Conservation (phyloP, 2,888 invertebrate species). For the Ischnus inquisitorius region DNA sequence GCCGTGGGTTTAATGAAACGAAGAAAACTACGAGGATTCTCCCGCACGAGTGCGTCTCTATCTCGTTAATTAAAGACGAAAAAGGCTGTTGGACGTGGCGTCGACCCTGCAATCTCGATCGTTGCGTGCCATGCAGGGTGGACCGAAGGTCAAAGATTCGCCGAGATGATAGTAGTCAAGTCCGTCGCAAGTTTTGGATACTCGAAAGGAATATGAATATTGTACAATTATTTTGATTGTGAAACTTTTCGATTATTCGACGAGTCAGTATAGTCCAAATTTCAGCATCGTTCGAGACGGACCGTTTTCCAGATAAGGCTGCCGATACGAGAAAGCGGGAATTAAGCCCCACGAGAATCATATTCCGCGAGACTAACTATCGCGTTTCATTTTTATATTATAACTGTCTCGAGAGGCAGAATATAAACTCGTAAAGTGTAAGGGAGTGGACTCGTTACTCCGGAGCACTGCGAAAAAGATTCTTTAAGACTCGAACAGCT, state of each 20-base stretch:
- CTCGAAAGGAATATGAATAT: background rate
- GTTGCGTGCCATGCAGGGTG: conserved; percentile 28
- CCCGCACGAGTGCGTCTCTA: background rate
- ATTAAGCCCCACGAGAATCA: conserved; percentile 52
- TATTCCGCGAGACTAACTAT: conserved; percentile 39
- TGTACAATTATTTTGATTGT: conserved; percentile 5
- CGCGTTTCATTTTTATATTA: conserved; percentile 62
- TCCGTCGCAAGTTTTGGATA: background rate
- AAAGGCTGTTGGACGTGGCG: background rate
- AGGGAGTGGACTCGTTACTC: conserved; percentile 25
- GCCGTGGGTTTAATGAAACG: background rate
- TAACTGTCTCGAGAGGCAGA: conserved; percentile 43
- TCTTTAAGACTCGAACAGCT: background rate
- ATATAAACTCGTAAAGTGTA: conserved; percentile 2
- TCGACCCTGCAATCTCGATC: conserved; percentile 45
- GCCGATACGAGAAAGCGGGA: conserved; percentile 57
- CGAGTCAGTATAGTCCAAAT: background rate
- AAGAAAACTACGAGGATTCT: background rate
- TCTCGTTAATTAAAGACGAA: background rate
- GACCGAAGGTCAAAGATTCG: conserved; percentile 60
- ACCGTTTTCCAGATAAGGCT: conserved; percentile 48
- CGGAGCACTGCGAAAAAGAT: background rate
- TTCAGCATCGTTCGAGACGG: background rate
- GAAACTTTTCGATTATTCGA: background rate
- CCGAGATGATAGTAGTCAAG: background rate